Percentiles rank a stretch among this genome's conserved stretches.
These are phyloP conservation scores for Leptosomus discolor DNA, from an alignment of 2,113 vertebrate species.

Conservation along the genomic window DNA sequence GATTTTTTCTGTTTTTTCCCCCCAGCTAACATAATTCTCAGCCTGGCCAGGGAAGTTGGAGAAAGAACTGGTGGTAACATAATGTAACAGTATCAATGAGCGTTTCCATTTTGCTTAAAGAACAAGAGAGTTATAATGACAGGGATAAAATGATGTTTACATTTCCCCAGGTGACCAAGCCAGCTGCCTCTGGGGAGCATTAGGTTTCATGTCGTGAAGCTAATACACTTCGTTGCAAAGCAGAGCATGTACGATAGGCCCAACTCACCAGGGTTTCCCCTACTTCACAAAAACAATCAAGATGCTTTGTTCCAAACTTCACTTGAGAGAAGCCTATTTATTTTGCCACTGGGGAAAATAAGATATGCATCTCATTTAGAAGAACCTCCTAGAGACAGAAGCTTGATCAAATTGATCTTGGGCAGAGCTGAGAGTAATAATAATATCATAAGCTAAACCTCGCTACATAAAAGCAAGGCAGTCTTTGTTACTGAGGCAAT, in stretches of 20 bases:
- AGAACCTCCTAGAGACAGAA: background rate
- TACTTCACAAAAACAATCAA: constrained; percentile 42
- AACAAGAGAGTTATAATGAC: background rate
- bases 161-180: background rate
- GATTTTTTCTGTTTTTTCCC: fast-evolving
- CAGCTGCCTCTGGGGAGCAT: background rate
- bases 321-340: constrained; percentile 32
- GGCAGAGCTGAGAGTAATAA: background rate
- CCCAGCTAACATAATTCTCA: fast-evolving
- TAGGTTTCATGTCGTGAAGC: constrained; percentile 7
- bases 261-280: background rate
- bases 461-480: fast-evolving
- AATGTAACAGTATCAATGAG: background rate
- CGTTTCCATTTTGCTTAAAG: constrained; percentile 10
- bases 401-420: background rate
- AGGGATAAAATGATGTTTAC: constrained; percentile 20
- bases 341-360: constrained; percentile 38
- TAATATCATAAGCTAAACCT: background rate
- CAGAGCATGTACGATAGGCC: background rate
- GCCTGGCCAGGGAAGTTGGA: too few species aligned
- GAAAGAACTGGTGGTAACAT: background rate
- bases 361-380: constrained; percentile 8
- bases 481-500: background rate
- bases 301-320: constrained; percentile 7
- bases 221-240: background rate